phyloP scores from a whole-genome alignment of 2,797 vertebrate genomes.

The Anas bernieri region DNA sequence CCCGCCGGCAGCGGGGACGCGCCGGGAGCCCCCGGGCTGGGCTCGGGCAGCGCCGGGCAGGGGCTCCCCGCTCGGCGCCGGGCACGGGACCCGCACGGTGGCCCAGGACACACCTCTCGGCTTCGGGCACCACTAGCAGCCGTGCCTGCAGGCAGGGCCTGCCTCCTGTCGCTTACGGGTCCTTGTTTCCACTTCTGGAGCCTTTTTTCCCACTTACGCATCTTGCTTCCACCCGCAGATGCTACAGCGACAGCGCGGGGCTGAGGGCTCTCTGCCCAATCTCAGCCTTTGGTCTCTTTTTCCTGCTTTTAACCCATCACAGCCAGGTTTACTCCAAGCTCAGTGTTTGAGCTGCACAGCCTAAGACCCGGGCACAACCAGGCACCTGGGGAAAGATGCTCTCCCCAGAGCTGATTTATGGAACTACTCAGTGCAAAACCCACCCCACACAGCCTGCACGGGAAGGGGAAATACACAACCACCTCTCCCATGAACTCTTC shows the following conservation, averaged over 20 bases:
- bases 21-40: too few relatives aligned
- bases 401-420: not conserved
- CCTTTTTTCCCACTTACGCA: too few relatives aligned
- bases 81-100: not conserved
- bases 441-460: too few relatives aligned
- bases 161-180: too few relatives aligned
- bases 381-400: not conserved
- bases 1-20: not conserved
- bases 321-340: not conserved
- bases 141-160: not conserved
- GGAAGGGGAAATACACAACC: not conserved
- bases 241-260: not conserved
- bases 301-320: not conserved
- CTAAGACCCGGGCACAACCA: accelerated
- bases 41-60: not conserved
- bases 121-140: not conserved
- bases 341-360: not conserved
- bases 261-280: not conserved
- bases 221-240: not conserved
- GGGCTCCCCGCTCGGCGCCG: not conserved
- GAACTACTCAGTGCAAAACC: not conserved
- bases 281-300: not conserved
- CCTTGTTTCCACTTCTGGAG: too few relatives aligned
- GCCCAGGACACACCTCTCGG: not conserved
- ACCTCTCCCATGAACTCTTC: not conserved